A percentile compares a stretch with the other conserved stretches of the same genome.
Evolutionary conservation across 2,888 invertebrate genomes (phyloP).

Genomic region (Cheilosia vernalis): DNA sequence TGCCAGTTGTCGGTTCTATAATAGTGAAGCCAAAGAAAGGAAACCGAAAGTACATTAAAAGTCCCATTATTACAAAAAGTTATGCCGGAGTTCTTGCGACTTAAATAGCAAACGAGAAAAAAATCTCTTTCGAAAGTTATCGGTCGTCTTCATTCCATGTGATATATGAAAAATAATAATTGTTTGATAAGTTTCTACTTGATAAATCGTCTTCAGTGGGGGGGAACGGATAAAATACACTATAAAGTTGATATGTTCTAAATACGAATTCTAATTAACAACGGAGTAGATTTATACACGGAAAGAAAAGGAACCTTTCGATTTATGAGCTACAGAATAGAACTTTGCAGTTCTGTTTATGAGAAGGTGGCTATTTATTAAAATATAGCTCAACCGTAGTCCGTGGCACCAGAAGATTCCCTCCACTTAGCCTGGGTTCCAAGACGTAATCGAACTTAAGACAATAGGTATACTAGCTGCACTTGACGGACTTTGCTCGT

Average conservation of each 20-base stretch:
- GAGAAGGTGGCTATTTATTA: too few species aligned
- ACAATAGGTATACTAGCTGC: too few species aligned
- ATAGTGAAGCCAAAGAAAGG: constrained; percentile 35
- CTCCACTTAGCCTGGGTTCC: too few species aligned
- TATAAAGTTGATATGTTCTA: constrained; percentile 1
- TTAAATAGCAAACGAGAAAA: background rate
- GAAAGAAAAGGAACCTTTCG: constrained; percentile 1
- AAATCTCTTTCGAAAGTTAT: constrained; percentile 3
- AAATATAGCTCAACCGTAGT: too few species aligned
- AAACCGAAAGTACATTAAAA: constrained; percentile 72
- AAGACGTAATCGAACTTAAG: too few species aligned
- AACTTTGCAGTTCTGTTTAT: too few species aligned
- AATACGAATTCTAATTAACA: constrained; percentile 37
- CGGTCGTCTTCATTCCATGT: constrained; percentile 37
- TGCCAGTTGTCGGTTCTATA: background rate
- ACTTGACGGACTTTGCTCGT: too few species aligned
- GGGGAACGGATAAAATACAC: background rate
- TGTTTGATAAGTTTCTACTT: constrained; percentile 64
- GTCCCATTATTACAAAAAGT: constrained; percentile 64
- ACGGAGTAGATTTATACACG: constrained; percentile 14
- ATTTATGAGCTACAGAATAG: too few species aligned
- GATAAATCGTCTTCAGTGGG: background rate
- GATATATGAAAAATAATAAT: constrained; percentile 40
- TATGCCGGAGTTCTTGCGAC: constrained; percentile 50
- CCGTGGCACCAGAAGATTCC: too few species aligned